Evolutionary conservation across 2,888 invertebrate species (phyloP), one percentile per base, ranked within the genome.

Genomic region (Acrocyrtus sp.): DNA sequence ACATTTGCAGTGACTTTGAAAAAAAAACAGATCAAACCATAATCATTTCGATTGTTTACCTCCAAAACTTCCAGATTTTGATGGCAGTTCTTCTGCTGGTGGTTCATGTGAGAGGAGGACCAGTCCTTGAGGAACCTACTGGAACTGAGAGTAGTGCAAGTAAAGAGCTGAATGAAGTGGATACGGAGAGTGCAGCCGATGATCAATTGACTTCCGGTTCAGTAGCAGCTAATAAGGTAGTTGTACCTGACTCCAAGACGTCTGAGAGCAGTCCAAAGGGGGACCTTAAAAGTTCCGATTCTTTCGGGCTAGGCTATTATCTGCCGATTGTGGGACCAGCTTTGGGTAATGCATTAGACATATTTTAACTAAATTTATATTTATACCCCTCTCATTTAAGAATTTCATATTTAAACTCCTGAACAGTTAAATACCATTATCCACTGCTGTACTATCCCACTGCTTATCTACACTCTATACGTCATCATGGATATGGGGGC

Each of bases 231-330:
- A n/a, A n/a, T n/a, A 62, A 63, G 22, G 19, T 24, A 17, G 19
- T 56, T n/a, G 27, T 50, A 1, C 45, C 62, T 2, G 62, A 63
- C 26, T 19, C 47, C 12, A 26, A 21, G n/a, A 1, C 17, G n/a
- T n/a, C 29, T 10, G 17, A 12, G 17, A 53, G 15, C 1, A 29
- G 12, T 3, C 2, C 10, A 4, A 69, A 69, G 22, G 65, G 66
- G 1, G 72, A 75, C 19, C 34, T 75, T 26, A 47, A 75, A 39
- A 61, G 62, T 6, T 65, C 75, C 6, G 67, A 67, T n/a, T 72
- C 75, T 0, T 67, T 72, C 27, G 75, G 75, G 12, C 26, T 75
- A 6, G 75, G 70, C 1, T 73, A 73, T n/a, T 73, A 73, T 27
- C 39, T 58, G 10, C 62, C 62, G 1, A 17, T 53, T n/a, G 67